These are phyloP conservation scores for Aplysina aerophoba DNA, from an alignment of 37 sponge, comb jelly and placozoan species.

Conservation along the genomic window DNA sequence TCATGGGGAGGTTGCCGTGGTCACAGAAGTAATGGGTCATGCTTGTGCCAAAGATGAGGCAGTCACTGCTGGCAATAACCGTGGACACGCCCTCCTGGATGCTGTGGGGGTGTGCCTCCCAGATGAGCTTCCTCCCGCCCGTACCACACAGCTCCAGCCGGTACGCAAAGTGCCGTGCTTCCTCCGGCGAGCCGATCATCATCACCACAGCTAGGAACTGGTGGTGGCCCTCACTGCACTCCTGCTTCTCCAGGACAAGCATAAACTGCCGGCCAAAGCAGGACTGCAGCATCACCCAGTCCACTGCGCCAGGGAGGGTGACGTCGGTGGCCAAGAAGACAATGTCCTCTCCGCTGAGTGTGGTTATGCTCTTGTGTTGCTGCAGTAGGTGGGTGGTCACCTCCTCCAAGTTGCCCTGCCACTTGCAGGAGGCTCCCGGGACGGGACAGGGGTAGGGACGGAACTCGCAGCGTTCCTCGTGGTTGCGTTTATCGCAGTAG, in stretches of 20 bases:
- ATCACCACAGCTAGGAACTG: slow-evolving; percentile 98
- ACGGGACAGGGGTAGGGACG: slow-evolving; percentile 96
- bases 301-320: slow-evolving; percentile 90
- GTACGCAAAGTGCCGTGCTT: slow-evolving; percentile 85
- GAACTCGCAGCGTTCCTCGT: slow-evolving; percentile 90
- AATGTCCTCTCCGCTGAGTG: slow-evolving; percentile 94
- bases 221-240: slow-evolving; percentile 84
- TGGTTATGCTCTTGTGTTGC: slow-evolving; percentile 94
- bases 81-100: slow-evolving; percentile 91
- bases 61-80: slow-evolving; percentile 85
- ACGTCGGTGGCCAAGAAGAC: slow-evolving; percentile 98
- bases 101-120: slow-evolving; percentile 95
- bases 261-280: slow-evolving; percentile 93
- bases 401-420: slow-evolving; percentile 83
- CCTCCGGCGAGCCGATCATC: slow-evolving; percentile 88
- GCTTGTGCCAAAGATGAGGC: slow-evolving; percentile 93
- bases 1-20: slow-evolving; percentile 94
- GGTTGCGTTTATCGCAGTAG: slow-evolving; percentile 75
- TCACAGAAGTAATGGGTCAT: slow-evolving; percentile 93
- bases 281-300: slow-evolving; percentile 99
- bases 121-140: slow-evolving; percentile 79
- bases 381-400: slow-evolving; percentile 80
- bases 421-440: slow-evolving; percentile 94
- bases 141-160: slow-evolving; percentile 73
- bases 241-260: slow-evolving; percentile 97